Conservation (phyloP, 2,797 vertebrate genomes). For the Rhodeus uyekii region DNA sequence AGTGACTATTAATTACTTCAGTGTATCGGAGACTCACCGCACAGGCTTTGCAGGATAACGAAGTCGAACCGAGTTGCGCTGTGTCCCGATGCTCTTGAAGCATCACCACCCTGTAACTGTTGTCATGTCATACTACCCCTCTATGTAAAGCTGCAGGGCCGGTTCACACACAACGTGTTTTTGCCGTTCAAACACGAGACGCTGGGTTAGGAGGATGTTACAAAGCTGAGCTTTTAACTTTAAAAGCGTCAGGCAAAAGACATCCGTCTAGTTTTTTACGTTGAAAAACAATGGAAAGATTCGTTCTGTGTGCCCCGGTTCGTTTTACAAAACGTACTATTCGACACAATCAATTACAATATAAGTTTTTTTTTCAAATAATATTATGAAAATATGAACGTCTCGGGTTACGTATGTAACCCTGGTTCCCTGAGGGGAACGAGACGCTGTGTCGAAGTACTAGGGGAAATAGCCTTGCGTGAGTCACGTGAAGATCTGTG, state of each 20-base stretch:
- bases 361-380: no score
- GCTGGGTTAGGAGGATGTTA: no score
- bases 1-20: slow-evolving; percentile 53
- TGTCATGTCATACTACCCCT: slow-evolving; percentile 2
- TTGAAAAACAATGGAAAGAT: not conserved
- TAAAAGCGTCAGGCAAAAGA: no score
- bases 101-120: slow-evolving; percentile 43
- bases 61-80: slow-evolving; percentile 48
- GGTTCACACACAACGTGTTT: not conserved
- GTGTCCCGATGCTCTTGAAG: slow-evolving; percentile 34
- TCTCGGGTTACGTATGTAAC: no score
- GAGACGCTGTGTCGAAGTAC: no score
- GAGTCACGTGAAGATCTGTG: no score
- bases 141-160: not conserved
- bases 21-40: slow-evolving; percentile 60
- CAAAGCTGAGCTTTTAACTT: no score
- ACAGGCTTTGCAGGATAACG: slow-evolving; percentile 67
- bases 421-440: no score
- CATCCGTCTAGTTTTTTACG: not conserved
- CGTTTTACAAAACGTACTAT: not conserved
- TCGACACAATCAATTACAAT: not conserved
- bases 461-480: no score
- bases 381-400: no score
- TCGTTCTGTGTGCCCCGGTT: not conserved
- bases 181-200: not conserved